Percentiles rank a stretch among this genome's conserved stretches.
Conservation (phyloP, 1,140 invertebrate genomes). For the Gyrodactylus salaris region DNA sequence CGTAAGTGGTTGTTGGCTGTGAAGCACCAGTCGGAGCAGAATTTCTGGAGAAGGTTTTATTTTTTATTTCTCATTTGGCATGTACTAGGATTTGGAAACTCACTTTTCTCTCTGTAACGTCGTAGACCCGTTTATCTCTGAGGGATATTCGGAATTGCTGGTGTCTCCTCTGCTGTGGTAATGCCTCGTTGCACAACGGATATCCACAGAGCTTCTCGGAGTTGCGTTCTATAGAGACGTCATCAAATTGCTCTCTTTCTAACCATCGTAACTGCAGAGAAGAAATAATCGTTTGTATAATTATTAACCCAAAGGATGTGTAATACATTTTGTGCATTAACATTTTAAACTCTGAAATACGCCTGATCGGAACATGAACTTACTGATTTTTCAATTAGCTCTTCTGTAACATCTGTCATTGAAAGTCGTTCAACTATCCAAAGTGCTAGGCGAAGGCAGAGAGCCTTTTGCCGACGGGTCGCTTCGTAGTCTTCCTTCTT, state of each 20-base stretch:
- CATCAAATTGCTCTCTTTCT: neutral
- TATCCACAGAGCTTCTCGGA: neutral
- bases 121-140: neutral
- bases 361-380: no score
- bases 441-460: neutral
- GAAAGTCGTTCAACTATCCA: neutral
- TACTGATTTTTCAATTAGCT: neutral
- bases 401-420: neutral
- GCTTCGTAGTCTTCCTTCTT: neutral
- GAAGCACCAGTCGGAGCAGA: neutral
- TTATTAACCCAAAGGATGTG: no score
- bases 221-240: neutral
- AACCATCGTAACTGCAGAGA: neutral
- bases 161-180: neutral
- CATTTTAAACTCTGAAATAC: no score
- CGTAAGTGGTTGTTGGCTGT: neutral
- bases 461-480: neutral
- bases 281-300: no score
- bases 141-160: neutral
- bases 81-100: no score
- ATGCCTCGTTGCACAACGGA: neutral
- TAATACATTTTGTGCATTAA: no score
- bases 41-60: no score
- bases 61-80: no score
- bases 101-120: neutral